Conservation (phyloP, 2,797 vertebrate species). For the Smutsia temminckii region DNA sequence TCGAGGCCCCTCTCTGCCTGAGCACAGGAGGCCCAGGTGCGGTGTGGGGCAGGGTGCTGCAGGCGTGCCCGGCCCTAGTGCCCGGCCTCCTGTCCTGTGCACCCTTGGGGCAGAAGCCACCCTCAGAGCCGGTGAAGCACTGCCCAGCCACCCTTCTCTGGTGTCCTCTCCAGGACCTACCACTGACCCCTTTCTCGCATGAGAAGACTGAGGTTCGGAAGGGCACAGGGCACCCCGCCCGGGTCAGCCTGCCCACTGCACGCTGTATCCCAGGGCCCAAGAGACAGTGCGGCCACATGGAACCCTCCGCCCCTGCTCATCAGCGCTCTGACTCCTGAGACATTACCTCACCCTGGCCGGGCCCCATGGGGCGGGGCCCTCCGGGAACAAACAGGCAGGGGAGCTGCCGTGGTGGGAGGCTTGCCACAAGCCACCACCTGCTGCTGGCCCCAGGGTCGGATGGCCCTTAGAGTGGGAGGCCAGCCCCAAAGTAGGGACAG, state of each 20-base stretch:
- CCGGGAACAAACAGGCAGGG: neutral
- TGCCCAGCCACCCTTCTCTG: neutral
- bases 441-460: neutral
- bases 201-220: neutral
- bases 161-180: neutral
- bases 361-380: conserved; percentile 52
- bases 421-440: neutral
- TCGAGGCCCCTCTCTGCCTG: neutral
- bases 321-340: conserved; percentile 46
- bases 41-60: fast-evolving
- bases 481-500: neutral
- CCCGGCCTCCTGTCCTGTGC: neutral
- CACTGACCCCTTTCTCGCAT: fast-evolving
- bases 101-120: neutral
- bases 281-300: conserved; percentile 71
- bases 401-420: neutral
- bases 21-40: neutral
- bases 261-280: neutral
- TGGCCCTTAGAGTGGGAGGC: neutral
- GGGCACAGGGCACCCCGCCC: neutral
- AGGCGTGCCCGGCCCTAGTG: neutral
- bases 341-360: conserved; percentile 70
- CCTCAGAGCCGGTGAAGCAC: fast-evolving
- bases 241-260: neutral
- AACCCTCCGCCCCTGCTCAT: conserved; percentile 5